Percentiles rank a stretch among this genome's conserved stretches.
Conservation (phyloP, 2,888 invertebrate genomes). For the Pachydiplax longipennis region DNA sequence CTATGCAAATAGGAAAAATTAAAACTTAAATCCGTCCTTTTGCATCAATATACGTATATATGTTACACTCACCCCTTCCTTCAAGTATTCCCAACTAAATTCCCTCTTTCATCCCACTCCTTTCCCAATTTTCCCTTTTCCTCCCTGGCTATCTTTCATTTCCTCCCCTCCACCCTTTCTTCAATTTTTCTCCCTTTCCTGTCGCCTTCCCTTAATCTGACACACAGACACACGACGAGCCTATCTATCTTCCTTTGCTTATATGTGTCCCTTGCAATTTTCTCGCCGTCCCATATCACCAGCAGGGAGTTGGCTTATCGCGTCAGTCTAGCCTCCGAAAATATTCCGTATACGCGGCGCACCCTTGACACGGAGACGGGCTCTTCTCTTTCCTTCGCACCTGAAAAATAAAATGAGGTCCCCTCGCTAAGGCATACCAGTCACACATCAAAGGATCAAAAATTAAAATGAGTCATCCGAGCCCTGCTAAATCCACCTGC, state of each 20-base stretch:
- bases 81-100: too few species aligned
- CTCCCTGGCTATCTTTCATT: background rate
- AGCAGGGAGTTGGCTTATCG: background rate
- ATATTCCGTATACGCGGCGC: constrained; percentile 7
- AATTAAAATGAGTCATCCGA: constrained; percentile 21
- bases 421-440: background rate
- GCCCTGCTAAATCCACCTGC: background rate
- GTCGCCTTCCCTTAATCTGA: background rate
- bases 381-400: background rate
- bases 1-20: too few species aligned
- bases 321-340: constrained; percentile 18
- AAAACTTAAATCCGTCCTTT: too few species aligned
- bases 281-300: constrained; percentile 24
- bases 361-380: background rate
- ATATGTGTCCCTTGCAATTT: constrained; percentile 23
- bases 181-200: background rate
- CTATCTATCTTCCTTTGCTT: constrained; percentile 19
- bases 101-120: background rate
- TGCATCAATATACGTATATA: too few species aligned
- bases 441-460: constrained; percentile 41
- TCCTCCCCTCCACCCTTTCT: background rate
- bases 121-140: background rate
- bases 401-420: background rate
- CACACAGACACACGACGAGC: background rate
- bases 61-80: background rate